phyloP scores from a whole-genome alignment of 23 tunicate species.

The Aplidium turbinatum region DNA sequence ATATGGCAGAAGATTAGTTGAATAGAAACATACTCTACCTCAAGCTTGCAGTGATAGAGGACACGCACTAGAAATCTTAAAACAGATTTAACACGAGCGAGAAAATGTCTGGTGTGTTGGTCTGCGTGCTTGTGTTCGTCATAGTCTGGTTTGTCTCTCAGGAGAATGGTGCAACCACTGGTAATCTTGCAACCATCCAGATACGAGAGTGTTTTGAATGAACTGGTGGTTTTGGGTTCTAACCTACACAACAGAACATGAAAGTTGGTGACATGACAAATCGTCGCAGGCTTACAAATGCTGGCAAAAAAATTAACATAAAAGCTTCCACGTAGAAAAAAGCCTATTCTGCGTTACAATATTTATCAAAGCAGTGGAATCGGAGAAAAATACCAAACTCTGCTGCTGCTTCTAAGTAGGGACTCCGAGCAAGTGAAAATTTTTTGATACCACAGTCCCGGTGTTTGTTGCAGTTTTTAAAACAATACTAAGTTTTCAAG shows the following conservation, averaged over 20 bases:
- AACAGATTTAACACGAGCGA: constrained; percentile 46
- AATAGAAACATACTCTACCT: constrained; percentile 23
- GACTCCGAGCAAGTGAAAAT: too few species aligned
- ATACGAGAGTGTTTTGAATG: constrained; percentile 58
- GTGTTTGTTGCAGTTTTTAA: too few species aligned
- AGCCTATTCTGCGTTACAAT: background rate
- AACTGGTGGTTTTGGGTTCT: constrained; percentile 16
- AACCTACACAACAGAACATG: background rate
- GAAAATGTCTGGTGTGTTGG: background rate
- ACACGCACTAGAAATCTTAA: constrained; percentile 56
- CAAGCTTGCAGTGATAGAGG: constrained; percentile 72
- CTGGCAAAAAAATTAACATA: background rate
- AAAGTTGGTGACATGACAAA: background rate
- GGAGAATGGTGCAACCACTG: constrained; percentile 75
- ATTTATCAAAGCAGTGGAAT: too few species aligned
- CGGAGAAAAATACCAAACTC: too few species aligned
- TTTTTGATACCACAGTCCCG: too few species aligned
- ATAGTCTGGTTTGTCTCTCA: constrained; percentile 44
- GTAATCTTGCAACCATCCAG: constrained; percentile 72
- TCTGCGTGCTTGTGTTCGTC: constrained; percentile 13
- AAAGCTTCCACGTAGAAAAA: background rate
- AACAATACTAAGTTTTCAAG: too few species aligned
- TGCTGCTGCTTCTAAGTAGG: too few species aligned
- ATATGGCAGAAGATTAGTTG: background rate
- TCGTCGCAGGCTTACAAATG: background rate